phyloP scores from a whole-genome alignment of 1,140 invertebrate genomes.

The Lanistes nyassanus region DNA sequence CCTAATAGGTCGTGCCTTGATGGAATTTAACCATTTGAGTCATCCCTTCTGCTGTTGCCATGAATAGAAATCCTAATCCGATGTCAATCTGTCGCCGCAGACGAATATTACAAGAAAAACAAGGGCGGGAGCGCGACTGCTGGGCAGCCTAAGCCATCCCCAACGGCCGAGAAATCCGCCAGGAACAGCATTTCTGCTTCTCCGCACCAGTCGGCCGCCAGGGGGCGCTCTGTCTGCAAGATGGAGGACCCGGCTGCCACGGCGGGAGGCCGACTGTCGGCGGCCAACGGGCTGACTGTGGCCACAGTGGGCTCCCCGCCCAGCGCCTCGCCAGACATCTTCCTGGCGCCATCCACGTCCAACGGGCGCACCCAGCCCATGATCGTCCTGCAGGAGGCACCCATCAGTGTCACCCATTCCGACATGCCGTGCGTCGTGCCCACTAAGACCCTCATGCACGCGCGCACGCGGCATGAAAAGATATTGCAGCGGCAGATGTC shows the following conservation, averaged over 20 bases:
- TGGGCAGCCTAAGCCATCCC: not conserved
- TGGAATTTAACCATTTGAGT: too few relatives aligned
- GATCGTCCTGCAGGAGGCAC: conserved; percentile 52
- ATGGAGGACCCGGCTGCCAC: too few relatives aligned
- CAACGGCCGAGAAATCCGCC: not conserved
- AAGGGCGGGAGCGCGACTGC: not conserved
- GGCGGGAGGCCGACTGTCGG: not conserved
- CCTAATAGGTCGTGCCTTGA: too few relatives aligned
- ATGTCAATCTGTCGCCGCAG: not conserved
- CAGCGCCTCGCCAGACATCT: not conserved
- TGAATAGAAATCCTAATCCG: too few relatives aligned
- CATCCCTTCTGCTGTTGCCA: too few relatives aligned
- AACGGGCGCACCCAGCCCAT: conserved; percentile 37
- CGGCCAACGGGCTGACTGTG: conserved; percentile 17
- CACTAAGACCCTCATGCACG: conserved; percentile 38
- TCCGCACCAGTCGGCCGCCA: too few relatives aligned
- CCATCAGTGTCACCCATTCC: conserved; percentile 39
- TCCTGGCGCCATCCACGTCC: conserved; percentile 6
- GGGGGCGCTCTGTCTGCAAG: too few relatives aligned
- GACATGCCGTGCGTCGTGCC: conserved; percentile 26
- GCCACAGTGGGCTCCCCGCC: not conserved
- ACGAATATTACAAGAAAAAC: conserved; percentile 19
- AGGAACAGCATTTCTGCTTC: not conserved
- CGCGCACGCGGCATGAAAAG: conserved; percentile 49
- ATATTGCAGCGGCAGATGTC: conserved; percentile 50